Evolutionary conservation across 2,113 vertebrate species (phyloP), one percentile per base, ranked within the genome.

Genomic region (Paramisgurnus dabryanus): DNA sequence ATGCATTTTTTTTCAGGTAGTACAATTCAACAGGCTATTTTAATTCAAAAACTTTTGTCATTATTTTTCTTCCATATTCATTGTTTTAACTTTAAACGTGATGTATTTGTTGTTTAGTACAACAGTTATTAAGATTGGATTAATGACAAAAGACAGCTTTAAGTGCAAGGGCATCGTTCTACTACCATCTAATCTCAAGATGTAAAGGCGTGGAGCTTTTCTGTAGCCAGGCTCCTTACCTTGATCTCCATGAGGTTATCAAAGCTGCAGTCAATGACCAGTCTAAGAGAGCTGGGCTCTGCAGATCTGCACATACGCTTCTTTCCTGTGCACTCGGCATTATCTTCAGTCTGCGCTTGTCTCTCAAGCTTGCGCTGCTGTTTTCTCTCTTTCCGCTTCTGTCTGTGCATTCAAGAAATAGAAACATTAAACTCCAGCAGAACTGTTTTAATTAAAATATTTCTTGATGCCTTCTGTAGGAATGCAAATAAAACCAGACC

Each of bases 231-330:
- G 50, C 12, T 13, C 4, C 50, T 13, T 53, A 94, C 98, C 95
- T 97, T 98, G 75, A 95, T 81, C 17, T 90, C 87, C 98, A 98
- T 99, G 74, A 99, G 90, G 84, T 85, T 79, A 84, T 99, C 97
- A 63, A 99, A 99, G 89, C 96, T 95, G 89, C 98, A 99, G 91
- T 99, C 98, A 86, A 99, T 90, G 60, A 97, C 68, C 73, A 99
- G 93, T 41, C 95, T 94, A 67, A 98, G 89, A 0, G 92, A 88
- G 80, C 95, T 95, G 15, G 93, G 94, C 73, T 89, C 87, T 65
- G 83, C 89, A 7, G 96, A 93, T 73, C 86, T 92, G 58, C 94
- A 92, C 5, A 88, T 81, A 5, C 92, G 95, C 76, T 99, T 99
- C 65, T 90, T 90, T 67, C 80, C 85, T 3, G 17, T 88, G 65